Conservation (phyloP, 2,888 invertebrate genomes). For the Carcina quercana region DNA sequence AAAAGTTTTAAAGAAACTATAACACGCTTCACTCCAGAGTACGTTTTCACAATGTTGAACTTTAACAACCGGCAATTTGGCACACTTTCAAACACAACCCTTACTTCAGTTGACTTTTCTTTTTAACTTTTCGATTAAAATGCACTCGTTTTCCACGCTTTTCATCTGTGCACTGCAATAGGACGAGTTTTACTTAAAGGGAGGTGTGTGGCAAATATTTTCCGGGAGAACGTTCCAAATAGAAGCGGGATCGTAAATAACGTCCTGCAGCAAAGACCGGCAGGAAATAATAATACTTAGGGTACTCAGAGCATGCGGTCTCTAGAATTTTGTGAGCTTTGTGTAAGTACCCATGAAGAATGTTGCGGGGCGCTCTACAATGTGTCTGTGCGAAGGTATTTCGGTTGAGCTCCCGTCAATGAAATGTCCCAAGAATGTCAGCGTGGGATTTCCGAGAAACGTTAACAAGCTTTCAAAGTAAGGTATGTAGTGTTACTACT, state of each 20-base stretch:
- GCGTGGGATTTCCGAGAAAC: too few species aligned
- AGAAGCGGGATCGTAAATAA: slow-evolving; percentile 22
- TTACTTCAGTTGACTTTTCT: slow-evolving; percentile 24
- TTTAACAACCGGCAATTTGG: slow-evolving; percentile 43
- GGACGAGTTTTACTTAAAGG: slow-evolving; percentile 24
- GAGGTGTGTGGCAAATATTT: slow-evolving; percentile 31
- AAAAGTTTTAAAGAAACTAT: too few species aligned
- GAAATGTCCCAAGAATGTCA: too few species aligned
- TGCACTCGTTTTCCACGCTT: slow-evolving; percentile 31
- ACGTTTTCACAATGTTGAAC: slow-evolving; percentile 34
- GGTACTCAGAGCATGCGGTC: too few species aligned
- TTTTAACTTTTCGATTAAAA: slow-evolving; percentile 40
- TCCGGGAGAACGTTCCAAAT: slow-evolving; percentile 20
- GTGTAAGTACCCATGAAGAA: too few species aligned
- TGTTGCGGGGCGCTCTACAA: too few species aligned
- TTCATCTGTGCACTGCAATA: slow-evolving; percentile 30
- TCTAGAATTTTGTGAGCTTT: too few species aligned
- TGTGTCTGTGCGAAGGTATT: too few species aligned
- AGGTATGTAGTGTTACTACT: too few species aligned
- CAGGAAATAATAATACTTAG: slow-evolving; percentile 2
- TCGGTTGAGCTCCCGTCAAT: too few species aligned
- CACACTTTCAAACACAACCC: slow-evolving; percentile 39
- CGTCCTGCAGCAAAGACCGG: slow-evolving; percentile 2
- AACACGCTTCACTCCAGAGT: too few species aligned
- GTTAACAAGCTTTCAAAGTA: too few species aligned